Evolutionary conservation across 2,797 vertebrate species (phyloP).

Genomic region (Hapalemur alaotrensis): DNA sequence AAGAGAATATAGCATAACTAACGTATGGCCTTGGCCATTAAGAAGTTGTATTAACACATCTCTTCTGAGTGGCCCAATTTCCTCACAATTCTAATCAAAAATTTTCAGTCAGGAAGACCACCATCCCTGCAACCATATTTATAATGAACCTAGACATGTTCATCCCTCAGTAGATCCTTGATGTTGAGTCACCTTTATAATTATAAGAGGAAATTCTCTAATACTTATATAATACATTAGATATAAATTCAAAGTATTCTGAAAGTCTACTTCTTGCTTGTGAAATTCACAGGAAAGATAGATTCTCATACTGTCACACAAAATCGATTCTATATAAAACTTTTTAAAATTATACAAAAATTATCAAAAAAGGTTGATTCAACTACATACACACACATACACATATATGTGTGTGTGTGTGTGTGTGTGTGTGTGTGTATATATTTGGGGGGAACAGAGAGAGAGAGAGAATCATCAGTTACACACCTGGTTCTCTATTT

Average conservation of each 20-base stretch:
- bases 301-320: not conserved
- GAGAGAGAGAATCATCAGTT: not conserved
- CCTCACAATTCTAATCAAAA: conserved; percentile 11
- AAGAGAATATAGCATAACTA: not conserved
- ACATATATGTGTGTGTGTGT: too few relatives aligned
- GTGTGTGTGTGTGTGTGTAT: too few relatives aligned
- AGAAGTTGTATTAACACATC: not conserved
- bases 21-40: not conserved
- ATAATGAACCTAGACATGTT: not conserved
- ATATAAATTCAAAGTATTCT: not conserved
- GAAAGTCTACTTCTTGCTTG: not conserved
- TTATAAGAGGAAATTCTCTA: not conserved
- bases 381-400: not conserved
- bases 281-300: not conserved
- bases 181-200: not conserved
- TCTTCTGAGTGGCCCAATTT: not conserved
- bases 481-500: not conserved
- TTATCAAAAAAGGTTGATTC: not conserved
- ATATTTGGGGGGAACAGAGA: not conserved
- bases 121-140: not conserved
- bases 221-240: not conserved
- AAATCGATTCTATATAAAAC: not conserved
- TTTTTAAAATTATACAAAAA: not conserved
- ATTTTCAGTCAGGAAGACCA: not conserved
- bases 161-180: not conserved